A percentile compares a stretch with the other conserved stretches of the same genome.
phyloP scores from a whole-genome alignment of 23 tunicate genomes.

The Corella eumyota region DNA sequence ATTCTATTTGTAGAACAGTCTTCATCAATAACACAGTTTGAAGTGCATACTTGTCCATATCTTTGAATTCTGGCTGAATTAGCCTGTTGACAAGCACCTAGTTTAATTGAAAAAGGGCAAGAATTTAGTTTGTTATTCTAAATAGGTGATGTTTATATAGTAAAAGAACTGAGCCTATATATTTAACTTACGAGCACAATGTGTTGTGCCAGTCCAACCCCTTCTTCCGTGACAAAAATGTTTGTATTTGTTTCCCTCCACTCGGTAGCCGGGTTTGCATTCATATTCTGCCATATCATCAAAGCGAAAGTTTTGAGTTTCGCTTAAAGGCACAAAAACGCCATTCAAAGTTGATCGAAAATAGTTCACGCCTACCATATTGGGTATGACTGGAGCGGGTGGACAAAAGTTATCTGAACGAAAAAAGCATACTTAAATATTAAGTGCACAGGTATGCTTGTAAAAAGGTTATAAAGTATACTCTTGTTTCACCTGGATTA shows the following conservation, averaged over 20 bases:
- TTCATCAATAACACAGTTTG: too few relatives aligned
- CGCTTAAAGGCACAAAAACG: background rate
- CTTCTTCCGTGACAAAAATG: constrained; percentile 46
- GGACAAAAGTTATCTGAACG: constrained; percentile 18
- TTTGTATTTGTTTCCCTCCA: background rate
- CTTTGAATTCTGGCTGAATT: too few relatives aligned
- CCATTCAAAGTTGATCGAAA: constrained; percentile 6
- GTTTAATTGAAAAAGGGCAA: too few relatives aligned
- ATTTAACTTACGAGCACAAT: constrained; percentile 1
- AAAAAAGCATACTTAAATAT: background rate
- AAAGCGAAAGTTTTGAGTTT: constrained; percentile 15
- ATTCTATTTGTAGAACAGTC: constrained; percentile 19
- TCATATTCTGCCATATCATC: constrained; percentile 26
- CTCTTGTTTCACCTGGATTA: constrained; percentile 15
- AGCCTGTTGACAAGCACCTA: too few relatives aligned
- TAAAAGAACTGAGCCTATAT: too few relatives aligned
- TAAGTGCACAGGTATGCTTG: background rate
- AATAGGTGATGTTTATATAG: too few relatives aligned
- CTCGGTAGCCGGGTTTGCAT: constrained; percentile 34
- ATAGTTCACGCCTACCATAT: constrained; percentile 4
- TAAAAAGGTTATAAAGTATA: background rate
- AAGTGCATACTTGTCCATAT: too few relatives aligned
- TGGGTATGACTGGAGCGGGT: constrained; percentile 3
- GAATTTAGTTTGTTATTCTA: too few relatives aligned
- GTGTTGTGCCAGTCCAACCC: constrained; percentile 10